phyloP scores from a whole-genome alignment of 2,888 invertebrate species.

The Ecdyonurus torrentis region DNA sequence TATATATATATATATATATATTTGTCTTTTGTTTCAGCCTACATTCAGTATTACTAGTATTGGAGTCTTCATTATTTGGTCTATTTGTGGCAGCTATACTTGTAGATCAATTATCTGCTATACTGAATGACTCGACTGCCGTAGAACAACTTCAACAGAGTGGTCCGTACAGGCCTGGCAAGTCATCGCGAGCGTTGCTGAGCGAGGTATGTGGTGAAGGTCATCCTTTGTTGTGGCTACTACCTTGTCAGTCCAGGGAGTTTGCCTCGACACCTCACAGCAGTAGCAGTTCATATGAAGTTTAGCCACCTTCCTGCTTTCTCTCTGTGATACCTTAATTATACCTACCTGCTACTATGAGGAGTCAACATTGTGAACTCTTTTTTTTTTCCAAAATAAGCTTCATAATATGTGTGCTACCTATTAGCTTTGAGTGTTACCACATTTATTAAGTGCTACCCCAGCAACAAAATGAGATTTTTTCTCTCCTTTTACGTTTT shows the following conservation, averaged over 20 bases:
- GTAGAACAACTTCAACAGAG: slow-evolving; percentile 59
- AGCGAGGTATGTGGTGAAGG: slow-evolving; percentile 64
- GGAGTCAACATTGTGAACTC: background rate
- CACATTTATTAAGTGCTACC: no score
- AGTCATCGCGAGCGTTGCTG: slow-evolving; percentile 39
- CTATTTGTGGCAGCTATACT: slow-evolving; percentile 76
- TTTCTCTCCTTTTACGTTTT: no score
- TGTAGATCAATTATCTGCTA: slow-evolving; percentile 70
- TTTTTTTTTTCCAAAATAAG: background rate
- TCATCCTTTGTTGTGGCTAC: slow-evolving; percentile 51
- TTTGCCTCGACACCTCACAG: background rate
- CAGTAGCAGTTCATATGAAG: background rate
- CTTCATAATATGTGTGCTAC: background rate
- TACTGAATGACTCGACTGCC: slow-evolving; percentile 68
- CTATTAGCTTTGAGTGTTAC: background rate
- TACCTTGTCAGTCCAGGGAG: slow-evolving; percentile 35
- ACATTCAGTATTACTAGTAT: slow-evolving; percentile 61
- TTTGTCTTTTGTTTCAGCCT: slow-evolving; percentile 43
- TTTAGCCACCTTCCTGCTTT: background rate
- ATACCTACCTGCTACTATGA: no score
- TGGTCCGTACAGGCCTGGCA: slow-evolving; percentile 43
- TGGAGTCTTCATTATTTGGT: slow-evolving; percentile 72
- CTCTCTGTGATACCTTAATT: background rate
- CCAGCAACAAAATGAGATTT: no score
- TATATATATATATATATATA: no score